Percentiles rank a stretch among this genome's conserved stretches.
These are phyloP conservation scores for Bugula neritina DNA, from an alignment of 2,888 invertebrate genomes.

Conservation along the genomic window DNA sequence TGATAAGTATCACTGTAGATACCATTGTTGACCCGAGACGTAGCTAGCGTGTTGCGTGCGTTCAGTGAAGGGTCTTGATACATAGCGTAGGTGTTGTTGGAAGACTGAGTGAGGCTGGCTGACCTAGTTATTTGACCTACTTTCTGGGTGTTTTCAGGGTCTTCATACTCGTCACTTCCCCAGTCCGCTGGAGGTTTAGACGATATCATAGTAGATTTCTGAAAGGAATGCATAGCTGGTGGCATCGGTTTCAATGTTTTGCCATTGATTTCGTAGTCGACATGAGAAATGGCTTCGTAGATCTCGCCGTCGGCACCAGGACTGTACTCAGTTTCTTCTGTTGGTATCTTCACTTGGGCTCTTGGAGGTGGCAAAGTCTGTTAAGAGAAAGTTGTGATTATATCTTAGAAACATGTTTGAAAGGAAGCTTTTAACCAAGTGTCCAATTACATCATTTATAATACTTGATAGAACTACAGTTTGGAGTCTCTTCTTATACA, in stretches of 20 bases:
- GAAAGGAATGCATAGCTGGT: not conserved
- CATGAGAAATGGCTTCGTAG: slow-evolving; percentile 24
- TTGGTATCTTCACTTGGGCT: not conserved
- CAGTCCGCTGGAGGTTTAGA: slow-evolving; percentile 8
- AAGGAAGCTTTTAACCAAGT: too few relatives aligned
- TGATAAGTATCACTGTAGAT: slow-evolving; percentile 20
- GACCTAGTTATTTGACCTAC: not conserved
- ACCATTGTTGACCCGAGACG: not conserved
- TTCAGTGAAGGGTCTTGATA: not conserved
- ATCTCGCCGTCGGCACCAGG: not conserved
- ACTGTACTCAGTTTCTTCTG: slow-evolving; percentile 7
- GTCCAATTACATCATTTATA: too few relatives aligned
- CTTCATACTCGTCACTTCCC: slow-evolving; percentile 25
- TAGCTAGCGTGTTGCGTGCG: not conserved
- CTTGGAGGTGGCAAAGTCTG: slow-evolving; percentile 15
- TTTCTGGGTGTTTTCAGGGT: not conserved
- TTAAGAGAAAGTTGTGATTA: too few relatives aligned
- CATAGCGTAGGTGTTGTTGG: slow-evolving; percentile 8
- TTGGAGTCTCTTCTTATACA: too few relatives aligned
- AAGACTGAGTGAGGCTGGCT: not conserved
- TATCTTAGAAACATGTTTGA: too few relatives aligned
- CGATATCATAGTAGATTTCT: not conserved
- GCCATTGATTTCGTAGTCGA: slow-evolving; percentile 8
- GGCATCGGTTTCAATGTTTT: not conserved
- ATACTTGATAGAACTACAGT: too few relatives aligned